Evolutionary conservation across 2,113 vertebrate species (phyloP).

Genomic region (Taurulus bubalis): DNA sequence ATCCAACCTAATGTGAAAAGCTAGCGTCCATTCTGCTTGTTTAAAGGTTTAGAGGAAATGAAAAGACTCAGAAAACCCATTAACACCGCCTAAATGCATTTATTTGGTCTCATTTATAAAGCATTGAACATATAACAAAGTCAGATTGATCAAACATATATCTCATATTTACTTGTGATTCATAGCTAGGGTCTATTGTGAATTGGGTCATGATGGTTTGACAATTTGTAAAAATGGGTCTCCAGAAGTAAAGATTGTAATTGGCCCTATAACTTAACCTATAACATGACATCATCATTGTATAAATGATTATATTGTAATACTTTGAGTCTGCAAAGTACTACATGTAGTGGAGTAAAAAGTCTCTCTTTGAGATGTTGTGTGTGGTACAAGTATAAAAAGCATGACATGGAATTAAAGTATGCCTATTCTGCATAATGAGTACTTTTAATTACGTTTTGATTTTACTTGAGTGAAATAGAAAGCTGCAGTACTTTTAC

Average conservation of each 20-base stretch:
- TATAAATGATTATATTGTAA: background rate
- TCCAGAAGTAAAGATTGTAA: background rate
- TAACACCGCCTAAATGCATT: background rate
- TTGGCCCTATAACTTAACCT: background rate
- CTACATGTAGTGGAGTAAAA: background rate
- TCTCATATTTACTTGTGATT: background rate
- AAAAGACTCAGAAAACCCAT: background rate
- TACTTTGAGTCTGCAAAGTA: background rate
- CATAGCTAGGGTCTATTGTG: background rate
- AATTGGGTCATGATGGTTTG: background rate
- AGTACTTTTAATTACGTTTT: background rate
- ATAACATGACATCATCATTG: background rate
- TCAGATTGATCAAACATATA: background rate
- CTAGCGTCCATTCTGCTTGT: too few species aligned
- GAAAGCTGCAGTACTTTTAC: background rate
- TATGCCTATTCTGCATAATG: background rate
- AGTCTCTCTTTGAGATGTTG: background rate
- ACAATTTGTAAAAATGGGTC: background rate
- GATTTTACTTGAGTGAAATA: background rate
- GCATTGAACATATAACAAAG: background rate
- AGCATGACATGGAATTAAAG: background rate
- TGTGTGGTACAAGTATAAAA: background rate
- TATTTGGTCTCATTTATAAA: too few species aligned
- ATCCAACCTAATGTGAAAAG: too few species aligned
- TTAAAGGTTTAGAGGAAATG: too few species aligned